Percentiles rank a stretch among this genome's conserved stretches.
Evolutionary conservation across 2,797 vertebrate genomes (phyloP).

Genomic region (Sebastes trivittatus): DNA sequence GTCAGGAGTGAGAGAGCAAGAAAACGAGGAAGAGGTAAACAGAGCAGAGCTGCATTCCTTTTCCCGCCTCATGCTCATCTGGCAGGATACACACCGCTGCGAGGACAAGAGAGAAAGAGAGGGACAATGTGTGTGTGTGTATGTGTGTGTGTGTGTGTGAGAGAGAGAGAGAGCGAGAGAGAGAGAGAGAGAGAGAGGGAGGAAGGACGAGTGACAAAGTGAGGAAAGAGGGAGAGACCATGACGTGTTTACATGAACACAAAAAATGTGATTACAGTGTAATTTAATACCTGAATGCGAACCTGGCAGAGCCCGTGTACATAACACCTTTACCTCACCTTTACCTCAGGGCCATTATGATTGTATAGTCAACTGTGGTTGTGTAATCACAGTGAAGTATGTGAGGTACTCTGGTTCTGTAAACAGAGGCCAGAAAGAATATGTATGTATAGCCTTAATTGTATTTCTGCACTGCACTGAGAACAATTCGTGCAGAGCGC

Average conservation of each 20-base stretch:
- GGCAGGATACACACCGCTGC: conserved; percentile 52
- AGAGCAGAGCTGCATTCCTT: conserved; percentile 61
- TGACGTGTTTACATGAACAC: conserved; percentile 12
- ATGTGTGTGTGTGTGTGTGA: background rate
- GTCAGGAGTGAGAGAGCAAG: background rate
- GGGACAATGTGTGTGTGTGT: background rate
- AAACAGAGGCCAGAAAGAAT: background rate
- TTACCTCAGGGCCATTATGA: background rate
- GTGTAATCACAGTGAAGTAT: background rate
- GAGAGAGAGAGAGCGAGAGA: background rate
- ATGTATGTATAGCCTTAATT: background rate
- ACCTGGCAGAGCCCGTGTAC: background rate
- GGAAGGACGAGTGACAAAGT: background rate
- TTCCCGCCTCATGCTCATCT: conserved; percentile 65
- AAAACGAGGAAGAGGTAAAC: conserved; percentile 52
- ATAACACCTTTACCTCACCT: background rate
- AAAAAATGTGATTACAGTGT: conserved; percentile 4
- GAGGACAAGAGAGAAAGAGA: conserved; percentile 5
- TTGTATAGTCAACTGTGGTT: background rate
- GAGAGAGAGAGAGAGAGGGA: background rate
- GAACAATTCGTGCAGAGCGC: background rate
- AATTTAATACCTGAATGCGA: conserved; percentile 1
- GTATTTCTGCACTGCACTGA: background rate
- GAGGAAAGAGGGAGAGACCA: background rate
- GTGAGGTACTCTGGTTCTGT: background rate